phyloP scores from a whole-genome alignment of 2,113 vertebrate species.

The Plectropomus leopardus region DNA sequence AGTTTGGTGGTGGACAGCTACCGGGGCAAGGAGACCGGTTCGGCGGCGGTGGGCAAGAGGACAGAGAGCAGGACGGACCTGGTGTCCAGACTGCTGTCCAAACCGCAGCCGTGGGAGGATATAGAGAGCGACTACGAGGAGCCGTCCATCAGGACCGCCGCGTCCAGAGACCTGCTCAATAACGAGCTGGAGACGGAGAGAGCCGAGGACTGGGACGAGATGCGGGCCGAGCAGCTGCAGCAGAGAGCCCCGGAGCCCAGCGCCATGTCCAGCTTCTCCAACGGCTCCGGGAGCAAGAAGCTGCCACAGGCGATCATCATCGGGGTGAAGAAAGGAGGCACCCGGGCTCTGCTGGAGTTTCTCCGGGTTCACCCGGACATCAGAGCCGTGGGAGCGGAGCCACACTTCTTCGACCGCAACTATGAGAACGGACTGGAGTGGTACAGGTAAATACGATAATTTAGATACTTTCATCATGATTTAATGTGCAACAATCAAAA shows the following conservation, averaged over 20 bases:
- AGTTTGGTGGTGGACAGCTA: constrained; percentile 82
- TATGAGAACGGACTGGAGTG: constrained; percentile 92
- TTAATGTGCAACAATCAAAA: no score
- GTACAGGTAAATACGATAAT: constrained; percentile 86
- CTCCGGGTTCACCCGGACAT: constrained; percentile 92
- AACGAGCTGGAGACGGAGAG: constrained; percentile 76
- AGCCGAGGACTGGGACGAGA: constrained; percentile 81
- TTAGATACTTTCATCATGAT: no score
- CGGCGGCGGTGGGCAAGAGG: constrained; percentile 70
- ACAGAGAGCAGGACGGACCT: constrained; percentile 78
- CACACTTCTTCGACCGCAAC: constrained; percentile 94
- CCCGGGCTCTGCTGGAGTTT: constrained; percentile 93
- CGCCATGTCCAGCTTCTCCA: constrained; percentile 93
- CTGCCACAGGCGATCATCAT: constrained; percentile 95
- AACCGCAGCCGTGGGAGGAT: constrained; percentile 84
- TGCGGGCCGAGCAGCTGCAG: constrained; percentile 40
- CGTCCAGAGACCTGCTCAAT: constrained; percentile 82
- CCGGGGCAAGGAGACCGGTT: constrained; percentile 73
- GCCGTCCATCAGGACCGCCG: constrained; percentile 73
- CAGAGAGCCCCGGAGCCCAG: constrained; percentile 79
- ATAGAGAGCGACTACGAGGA: constrained; percentile 85
- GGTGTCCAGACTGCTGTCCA: constrained; percentile 81
- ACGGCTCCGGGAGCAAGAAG: constrained; percentile 93
- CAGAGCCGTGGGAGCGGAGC: constrained; percentile 92
- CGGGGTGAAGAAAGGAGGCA: constrained; percentile 95